Percentiles rank a stretch among this genome's conserved stretches.
Evolutionary conservation across 2,113 vertebrate species (phyloP).

Genomic region (Mastomys natalensis): DNA sequence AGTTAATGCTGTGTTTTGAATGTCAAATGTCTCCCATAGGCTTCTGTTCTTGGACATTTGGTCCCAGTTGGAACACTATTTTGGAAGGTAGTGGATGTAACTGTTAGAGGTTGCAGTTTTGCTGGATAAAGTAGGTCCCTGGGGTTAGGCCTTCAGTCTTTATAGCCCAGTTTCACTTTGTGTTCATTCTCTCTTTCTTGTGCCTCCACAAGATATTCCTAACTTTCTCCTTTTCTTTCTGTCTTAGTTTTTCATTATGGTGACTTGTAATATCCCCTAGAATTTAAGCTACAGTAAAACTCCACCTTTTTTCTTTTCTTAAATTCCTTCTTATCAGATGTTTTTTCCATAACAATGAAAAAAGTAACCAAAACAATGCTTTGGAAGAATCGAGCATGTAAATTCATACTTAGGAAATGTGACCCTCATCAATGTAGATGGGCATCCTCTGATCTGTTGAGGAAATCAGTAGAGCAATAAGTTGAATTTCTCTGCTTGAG

Average conservation of each 20-base stretch:
- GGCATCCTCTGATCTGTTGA: background rate
- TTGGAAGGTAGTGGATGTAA: background rate
- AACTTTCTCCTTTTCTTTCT: background rate
- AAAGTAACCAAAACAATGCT: background rate
- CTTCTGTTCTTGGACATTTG: background rate
- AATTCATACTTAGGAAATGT: no score
- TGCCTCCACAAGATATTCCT: background rate
- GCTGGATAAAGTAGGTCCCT: background rate
- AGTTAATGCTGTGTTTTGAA: background rate
- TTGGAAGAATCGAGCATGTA: background rate
- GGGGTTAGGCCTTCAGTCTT: background rate
- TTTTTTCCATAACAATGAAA: background rate
- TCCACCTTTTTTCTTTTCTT: accelerated
- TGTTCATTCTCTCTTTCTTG: background rate
- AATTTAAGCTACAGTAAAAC: background rate
- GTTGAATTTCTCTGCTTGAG: background rate
- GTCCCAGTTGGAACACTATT: background rate
- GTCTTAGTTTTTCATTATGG: background rate
- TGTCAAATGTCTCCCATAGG: background rate
- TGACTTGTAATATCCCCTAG: background rate
- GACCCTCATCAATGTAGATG: accelerated
- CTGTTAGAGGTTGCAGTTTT: background rate
- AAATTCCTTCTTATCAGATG: background rate
- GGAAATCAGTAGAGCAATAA: background rate
- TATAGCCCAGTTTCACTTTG: background rate